Percentiles rank a stretch among this genome's conserved stretches.
Evolutionary conservation across 2,888 invertebrate genomes (phyloP).

Genomic region (Spilosoma lubricipeda): DNA sequence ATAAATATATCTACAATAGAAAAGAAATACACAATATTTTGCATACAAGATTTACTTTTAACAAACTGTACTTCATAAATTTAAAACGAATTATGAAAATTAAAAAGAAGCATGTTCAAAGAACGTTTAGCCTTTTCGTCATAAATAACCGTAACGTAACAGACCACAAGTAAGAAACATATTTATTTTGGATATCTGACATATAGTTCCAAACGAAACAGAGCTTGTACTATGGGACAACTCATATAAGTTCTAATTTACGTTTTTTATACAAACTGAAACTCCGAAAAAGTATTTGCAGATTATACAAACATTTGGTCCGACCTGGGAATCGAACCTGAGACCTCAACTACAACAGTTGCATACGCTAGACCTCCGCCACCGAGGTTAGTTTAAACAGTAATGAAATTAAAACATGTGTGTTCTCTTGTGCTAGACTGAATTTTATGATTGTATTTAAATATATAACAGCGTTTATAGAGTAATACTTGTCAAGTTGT

Average conservation of each 20-base stretch:
- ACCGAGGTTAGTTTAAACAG: too few species aligned
- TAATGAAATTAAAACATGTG: too few species aligned
- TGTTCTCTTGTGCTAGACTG: neutral
- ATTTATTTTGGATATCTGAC: neutral
- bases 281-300: too few species aligned
- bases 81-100: conserved; percentile 24
- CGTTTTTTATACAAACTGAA: too few species aligned
- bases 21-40: conserved; percentile 35
- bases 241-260: too few species aligned
- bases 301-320: too few species aligned
- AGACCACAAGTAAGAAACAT: neutral
- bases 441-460: neutral
- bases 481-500: neutral
- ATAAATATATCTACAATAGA: conserved; percentile 35
- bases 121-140: neutral
- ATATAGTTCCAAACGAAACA: too few species aligned
- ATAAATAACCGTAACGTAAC: neutral
- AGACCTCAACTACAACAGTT: too few species aligned
- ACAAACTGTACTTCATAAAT: conserved; percentile 26
- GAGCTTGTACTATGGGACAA: too few species aligned
- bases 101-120: neutral
- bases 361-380: too few species aligned
- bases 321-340: too few species aligned
- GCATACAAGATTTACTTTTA: conserved; percentile 20
- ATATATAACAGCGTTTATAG: neutral